These are phyloP conservation scores for Spheniscus mendiculus DNA, from an alignment of 2,113 vertebrate species.

Conservation along the genomic window DNA sequence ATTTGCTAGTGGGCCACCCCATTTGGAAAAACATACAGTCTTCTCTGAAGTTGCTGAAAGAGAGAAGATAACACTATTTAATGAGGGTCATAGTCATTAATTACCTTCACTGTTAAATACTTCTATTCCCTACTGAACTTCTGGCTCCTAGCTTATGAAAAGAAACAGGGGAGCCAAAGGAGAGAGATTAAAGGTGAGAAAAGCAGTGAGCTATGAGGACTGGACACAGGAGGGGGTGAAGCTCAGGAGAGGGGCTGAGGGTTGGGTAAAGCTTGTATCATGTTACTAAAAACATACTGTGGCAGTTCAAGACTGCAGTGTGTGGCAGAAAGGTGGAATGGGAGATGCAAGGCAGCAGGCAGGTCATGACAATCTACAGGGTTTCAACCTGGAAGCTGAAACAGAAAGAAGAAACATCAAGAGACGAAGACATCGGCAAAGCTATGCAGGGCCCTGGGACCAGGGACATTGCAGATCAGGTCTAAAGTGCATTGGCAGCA, in stretches of 20 bases:
- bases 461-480: not conserved
- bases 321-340: not conserved
- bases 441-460: not conserved
- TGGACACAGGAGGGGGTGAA: not conserved
- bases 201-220: not conserved
- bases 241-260: not conserved
- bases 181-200: slow-evolving; percentile 6
- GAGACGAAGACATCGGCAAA: not conserved
- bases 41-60: not conserved
- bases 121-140: not conserved
- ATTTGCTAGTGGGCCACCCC: not conserved
- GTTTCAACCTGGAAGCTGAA: not conserved
- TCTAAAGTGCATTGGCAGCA: slow-evolving; percentile 16
- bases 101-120: not conserved
- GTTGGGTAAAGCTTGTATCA: not conserved
- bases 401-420: not conserved
- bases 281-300: slow-evolving; percentile 26
- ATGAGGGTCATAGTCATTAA: not conserved
- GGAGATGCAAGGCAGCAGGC: not conserved
- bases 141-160: not conserved
- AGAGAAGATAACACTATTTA: not conserved
- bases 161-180: not conserved
- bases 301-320: not conserved
- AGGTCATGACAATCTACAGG: not conserved
- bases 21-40: not conserved